phyloP scores from a whole-genome alignment of 2,113 vertebrate species.

The Perca flavescens region DNA sequence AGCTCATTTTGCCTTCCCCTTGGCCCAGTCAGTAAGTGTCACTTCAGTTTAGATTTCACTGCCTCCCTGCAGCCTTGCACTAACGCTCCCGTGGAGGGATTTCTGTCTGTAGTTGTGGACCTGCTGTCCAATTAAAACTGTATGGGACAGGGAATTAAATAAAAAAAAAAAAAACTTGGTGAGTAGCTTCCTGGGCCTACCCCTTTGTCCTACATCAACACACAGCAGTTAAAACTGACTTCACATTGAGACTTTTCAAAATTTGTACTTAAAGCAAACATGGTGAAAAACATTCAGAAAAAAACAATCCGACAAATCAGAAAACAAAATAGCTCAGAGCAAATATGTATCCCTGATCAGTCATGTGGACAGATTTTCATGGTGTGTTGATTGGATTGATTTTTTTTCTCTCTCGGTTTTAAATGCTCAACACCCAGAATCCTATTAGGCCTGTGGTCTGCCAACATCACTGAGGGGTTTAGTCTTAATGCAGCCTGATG shows the following conservation, averaged over 20 bases:
- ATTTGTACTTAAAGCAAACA: constrained; percentile 2
- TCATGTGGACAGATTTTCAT: constrained; percentile 22
- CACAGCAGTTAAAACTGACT: background rate
- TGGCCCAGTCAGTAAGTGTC: constrained; percentile 77
- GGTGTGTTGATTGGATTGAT: constrained; percentile 20
- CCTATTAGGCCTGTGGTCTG: constrained; percentile 53
- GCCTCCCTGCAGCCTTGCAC: constrained; percentile 65
- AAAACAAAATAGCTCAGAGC: background rate
- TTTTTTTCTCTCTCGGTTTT: constrained; percentile 9
- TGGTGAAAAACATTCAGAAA: background rate
- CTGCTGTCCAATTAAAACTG: constrained; percentile 76
- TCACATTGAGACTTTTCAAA: constrained; percentile 18
- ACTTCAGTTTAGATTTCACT: constrained; percentile 81
- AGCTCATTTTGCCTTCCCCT: constrained; percentile 73
- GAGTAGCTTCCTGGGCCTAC: background rate
- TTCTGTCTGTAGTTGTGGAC: constrained; percentile 48
- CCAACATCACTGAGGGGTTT: constrained; percentile 57
- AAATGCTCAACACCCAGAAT: constrained; percentile 30
- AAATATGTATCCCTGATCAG: constrained; percentile 26
- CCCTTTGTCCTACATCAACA: background rate
- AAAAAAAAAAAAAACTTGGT: constrained; percentile 54
- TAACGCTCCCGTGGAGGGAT: constrained; percentile 59
- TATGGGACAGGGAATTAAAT: constrained; percentile 49
- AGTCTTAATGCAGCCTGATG: constrained; percentile 71
- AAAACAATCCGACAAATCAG: background rate